phyloP scores from a whole-genome alignment of 2,797 vertebrate species.

The Urocyon cinereoargenteus region DNA sequence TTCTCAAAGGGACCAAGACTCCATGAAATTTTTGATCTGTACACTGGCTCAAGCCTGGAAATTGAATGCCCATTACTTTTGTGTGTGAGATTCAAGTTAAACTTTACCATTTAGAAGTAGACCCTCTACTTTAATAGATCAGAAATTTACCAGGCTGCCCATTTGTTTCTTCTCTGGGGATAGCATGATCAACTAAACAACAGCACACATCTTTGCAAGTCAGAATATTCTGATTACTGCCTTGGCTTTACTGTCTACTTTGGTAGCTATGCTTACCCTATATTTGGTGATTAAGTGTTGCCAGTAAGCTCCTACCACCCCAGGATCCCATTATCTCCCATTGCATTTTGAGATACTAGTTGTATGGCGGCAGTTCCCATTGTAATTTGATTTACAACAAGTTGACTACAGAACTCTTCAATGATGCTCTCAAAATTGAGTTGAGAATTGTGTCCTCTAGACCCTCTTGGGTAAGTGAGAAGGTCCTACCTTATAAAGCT shows the following conservation, averaged over 20 bases:
- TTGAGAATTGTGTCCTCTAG: not conserved
- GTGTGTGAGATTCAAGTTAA: not conserved
- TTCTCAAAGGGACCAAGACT: not conserved
- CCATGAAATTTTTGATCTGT: not conserved
- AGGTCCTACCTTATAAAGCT: not conserved
- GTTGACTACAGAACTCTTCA: not conserved
- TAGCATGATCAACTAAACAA: not conserved
- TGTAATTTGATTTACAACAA: not conserved
- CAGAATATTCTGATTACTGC: not conserved
- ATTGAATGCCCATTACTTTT: not conserved
- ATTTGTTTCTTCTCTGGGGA: not conserved
- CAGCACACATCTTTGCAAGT: not conserved
- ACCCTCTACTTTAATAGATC: not conserved
- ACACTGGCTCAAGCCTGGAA: not conserved
- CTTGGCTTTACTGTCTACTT: not conserved
- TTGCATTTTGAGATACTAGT: not conserved
- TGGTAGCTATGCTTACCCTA: not conserved
- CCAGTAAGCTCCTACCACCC: not conserved
- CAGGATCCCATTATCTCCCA: not conserved
- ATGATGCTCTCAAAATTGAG: not conserved
- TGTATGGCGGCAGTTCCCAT: not conserved
- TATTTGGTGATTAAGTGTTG: not conserved
- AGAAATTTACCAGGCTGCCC: not conserved
- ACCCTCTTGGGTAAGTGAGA: not conserved
- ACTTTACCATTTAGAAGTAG: not conserved